Conservation (phyloP, 2,888 invertebrate species). For the Gastracanthus pulcherrimus region DNA sequence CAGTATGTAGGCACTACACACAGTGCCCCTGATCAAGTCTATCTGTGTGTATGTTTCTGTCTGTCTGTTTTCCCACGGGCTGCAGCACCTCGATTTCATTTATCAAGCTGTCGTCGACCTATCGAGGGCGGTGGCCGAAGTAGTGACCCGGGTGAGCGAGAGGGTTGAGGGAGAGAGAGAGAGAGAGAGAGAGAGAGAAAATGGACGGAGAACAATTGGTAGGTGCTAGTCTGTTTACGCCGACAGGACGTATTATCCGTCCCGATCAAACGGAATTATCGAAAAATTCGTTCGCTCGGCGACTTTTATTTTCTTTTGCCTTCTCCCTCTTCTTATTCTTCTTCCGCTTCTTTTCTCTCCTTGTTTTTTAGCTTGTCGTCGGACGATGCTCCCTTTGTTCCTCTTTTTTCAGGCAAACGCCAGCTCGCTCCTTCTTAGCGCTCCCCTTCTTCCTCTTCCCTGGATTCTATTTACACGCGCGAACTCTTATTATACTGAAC, state of each 20-base stretch:
- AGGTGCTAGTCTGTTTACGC: conserved; percentile 4
- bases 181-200: conserved; percentile 3
- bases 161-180: conserved; percentile 12
- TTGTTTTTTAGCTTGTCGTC: not conserved
- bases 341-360: not conserved
- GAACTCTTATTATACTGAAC: not conserved
- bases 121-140: conserved; percentile 33
- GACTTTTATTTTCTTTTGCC: not conserved
- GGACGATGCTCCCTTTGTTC: not conserved
- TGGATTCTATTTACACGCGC: too few species aligned
- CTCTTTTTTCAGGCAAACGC: too few species aligned
- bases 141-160: conserved; percentile 6
- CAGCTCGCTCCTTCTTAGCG: not conserved
- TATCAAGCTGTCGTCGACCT: conserved; percentile 57
- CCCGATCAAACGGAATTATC: conserved; percentile 53
- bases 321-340: not conserved
- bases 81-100: conserved; percentile 61
- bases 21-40: too few species aligned
- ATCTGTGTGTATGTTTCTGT: too few species aligned
- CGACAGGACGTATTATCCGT: conserved; percentile 49
- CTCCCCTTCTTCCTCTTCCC: too few species aligned
- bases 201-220: too few species aligned
- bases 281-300: conserved; percentile 43
- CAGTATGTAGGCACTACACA: conserved; percentile 1
- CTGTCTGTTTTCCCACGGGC: conserved; percentile 11